Base-by-base conservation (phyloP, 2,797 vertebrate species). In the Bucorvus abyssinicus region DNA sequence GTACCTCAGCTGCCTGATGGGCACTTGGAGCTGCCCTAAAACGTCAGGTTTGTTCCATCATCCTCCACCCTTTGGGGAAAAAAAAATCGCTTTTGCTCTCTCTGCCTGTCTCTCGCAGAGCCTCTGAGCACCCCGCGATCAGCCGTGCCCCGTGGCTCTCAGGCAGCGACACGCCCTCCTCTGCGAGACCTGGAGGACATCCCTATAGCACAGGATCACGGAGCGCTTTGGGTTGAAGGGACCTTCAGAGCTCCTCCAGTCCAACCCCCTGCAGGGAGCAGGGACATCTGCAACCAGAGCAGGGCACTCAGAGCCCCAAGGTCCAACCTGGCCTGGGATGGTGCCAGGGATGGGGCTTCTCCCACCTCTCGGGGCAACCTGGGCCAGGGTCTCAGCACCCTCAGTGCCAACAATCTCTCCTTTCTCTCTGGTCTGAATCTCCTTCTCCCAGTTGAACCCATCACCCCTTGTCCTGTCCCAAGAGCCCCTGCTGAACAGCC, bases 121-220 rank as follows among this genome's bases (percentile, higher is more conserved):
- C 38, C 2, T 24, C 38, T 40, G 38, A 40, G 38, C 38, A 40
- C 12, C 10, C 38, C 38, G 38, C 10, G 38, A 12, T 40, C 38
- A 40, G 64, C 50, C 7, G 12, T 19, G n/a, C 71, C 29, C 32
- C 1, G 0, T 0, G 32, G 29, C 45, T 30, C 34, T 14, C 44
- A 7, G 63, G 1, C 60, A 10, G 24, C 0, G 0, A 73, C 40
- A 3, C 60, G 15, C 52, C 38, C 45, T 75, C 27, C 1, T 9
- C 67, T 68, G 67, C 50, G 7, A 10, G 18, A 34, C 8, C 49
- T 14, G 0, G 1, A 74, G 8, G 65, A 6, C 60, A 16, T 5
- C 26, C 21, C 0, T 4, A 30, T 20, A 42, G 42, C 64, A 20
- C 12, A 65, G 64, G 19, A 27, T 34, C 44, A 26, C 4, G 23